phyloP scores from a whole-genome alignment of 2,797 vertebrate genomes.

The Catharus ustulatus region DNA sequence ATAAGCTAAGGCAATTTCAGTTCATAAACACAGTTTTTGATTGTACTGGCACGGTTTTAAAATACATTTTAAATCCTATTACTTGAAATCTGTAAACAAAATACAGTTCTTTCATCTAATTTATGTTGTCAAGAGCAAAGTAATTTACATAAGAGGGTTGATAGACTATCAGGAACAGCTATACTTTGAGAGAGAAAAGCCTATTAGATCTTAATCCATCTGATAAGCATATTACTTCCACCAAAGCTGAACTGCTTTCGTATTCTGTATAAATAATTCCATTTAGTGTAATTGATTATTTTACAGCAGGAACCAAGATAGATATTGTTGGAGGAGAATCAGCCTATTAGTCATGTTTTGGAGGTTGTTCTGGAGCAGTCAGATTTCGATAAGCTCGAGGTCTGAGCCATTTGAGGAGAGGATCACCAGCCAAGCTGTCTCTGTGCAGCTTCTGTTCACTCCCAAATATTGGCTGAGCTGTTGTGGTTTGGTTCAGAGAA shows the following conservation, averaged over 20 bases:
- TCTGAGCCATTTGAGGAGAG: neutral
- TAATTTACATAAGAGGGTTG: conserved; percentile 53
- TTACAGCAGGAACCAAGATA: conserved; percentile 40
- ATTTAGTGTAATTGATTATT: conserved; percentile 62
- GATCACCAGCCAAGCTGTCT: neutral
- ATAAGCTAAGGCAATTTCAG: conserved; percentile 2
- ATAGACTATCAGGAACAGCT: conserved; percentile 39
- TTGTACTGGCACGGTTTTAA: conserved; percentile 14
- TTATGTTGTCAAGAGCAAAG: conserved; percentile 40
- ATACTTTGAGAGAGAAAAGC: conserved; percentile 41
- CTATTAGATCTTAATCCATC: conserved; percentile 65
- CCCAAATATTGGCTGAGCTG: neutral
- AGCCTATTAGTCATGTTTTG: conserved; percentile 44
- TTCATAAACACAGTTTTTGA: conserved; percentile 30
- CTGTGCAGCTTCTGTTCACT: neutral
- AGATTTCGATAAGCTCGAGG: neutral
- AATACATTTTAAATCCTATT: conserved; percentile 48
- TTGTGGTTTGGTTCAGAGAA: neutral
- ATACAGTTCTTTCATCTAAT: conserved; percentile 52
- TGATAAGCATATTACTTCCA: conserved; percentile 55
- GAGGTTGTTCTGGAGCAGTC: conserved; percentile 17
- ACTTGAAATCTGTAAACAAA: conserved; percentile 47
- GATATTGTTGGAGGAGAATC: conserved; percentile 46
- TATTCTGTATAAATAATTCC: conserved; percentile 50
- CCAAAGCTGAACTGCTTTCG: conserved; percentile 21